Evolutionary conservation across 2,888 invertebrate species (phyloP), one percentile per base, ranked within the genome.

Genomic region (Halictus quadricinctus): DNA sequence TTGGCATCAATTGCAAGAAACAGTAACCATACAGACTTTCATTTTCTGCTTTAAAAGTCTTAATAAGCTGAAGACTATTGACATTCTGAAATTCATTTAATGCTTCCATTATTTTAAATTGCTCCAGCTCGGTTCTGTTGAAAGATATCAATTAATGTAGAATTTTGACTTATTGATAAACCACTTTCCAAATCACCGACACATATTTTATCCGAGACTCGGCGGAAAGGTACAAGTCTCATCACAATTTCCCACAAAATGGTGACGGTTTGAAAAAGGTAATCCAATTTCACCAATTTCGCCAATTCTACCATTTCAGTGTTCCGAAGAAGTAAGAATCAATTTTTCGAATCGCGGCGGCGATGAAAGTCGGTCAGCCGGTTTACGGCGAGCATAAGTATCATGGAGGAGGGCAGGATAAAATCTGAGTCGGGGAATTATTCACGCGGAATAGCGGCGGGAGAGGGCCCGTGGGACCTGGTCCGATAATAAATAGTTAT

Each of bases 401-500:
- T 36, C 66, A 66, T 36, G 66, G 36, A 7, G 36, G 7, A 36
- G 36, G 29, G 18, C 66, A 66, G 36, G 18, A 29, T 29, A 29
- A 66, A 66, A 66, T 66, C 66, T 36, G 66, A 36, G 36, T 21
- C 21, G 8, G 18, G 18, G 29, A 66, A 66, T 66, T 66, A 29
- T 66, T 66, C 36, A 60, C 66, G 36, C 36, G 36, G 36, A 36
- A 29, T 25, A 60, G 60, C 36, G 36, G 21, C 41, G 12, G 21
- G 21, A 69, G n/a, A 69, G 21, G 36, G 12, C 75, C 69, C 41
- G 13, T 7, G 46, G 54, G 66, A 41, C 50, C n/a, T n/a, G 21
- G 43, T 36, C 54, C n/a, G n/a, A 25, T 43, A 72, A 83, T 79
- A 83, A 79, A 83, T 83, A 82, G 70, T 75, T 64, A 41, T 25